These are phyloP conservation scores for Acrocyrtus sp. DNA, from an alignment of 2,888 invertebrate genomes.

Conservation along the genomic window DNA sequence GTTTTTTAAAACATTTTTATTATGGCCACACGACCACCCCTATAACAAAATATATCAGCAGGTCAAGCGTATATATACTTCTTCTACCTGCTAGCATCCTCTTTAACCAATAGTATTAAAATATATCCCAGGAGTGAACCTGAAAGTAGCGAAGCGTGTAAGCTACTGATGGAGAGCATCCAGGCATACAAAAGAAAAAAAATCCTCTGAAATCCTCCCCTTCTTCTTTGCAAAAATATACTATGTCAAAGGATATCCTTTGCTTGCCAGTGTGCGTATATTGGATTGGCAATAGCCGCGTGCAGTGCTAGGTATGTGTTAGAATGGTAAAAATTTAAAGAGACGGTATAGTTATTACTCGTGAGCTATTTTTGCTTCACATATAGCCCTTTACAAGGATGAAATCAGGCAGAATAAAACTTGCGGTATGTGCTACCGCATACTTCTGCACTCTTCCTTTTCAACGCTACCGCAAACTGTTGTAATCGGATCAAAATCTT, in stretches of 20 bases:
- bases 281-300: too few species aligned
- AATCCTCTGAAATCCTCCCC: conserved; percentile 10
- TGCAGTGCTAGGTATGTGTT: neutral
- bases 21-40: too few species aligned
- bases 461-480: too few species aligned
- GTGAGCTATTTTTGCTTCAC: neutral
- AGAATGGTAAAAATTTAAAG: neutral
- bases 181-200: conserved; percentile 21
- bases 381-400: neutral
- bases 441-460: too few species aligned
- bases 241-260: conserved; percentile 9
- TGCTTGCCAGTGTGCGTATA: too few species aligned
- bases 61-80: neutral
- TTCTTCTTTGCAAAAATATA: conserved; percentile 3
- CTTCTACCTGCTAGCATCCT: neutral
- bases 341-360: neutral
- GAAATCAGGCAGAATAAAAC: neutral
- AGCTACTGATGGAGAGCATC: conserved; percentile 18
- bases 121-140: conserved; percentile 3
- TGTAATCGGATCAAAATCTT: conserved; percentile 11
- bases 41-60: too few species aligned
- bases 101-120: neutral
- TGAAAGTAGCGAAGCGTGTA: conserved; percentile 19
- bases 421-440: too few species aligned
- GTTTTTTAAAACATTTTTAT: too few species aligned